A percentile compares a stretch with the other conserved stretches of the same genome.
phyloP scores from a whole-genome alignment of 2,888 invertebrate genomes.

The Cosmia trapezina region DNA sequence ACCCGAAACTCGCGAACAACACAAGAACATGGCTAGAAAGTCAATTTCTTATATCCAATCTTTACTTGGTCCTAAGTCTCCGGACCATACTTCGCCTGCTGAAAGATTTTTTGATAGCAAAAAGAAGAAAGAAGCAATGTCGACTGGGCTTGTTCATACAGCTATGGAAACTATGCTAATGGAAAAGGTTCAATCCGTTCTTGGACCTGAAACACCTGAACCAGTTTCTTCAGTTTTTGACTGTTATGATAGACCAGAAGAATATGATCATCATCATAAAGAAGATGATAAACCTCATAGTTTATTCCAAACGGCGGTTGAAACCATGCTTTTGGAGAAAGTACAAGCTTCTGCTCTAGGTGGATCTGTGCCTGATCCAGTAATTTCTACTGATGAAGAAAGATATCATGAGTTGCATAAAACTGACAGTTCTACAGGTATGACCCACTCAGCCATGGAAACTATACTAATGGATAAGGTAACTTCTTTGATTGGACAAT shows the following conservation, averaged over 20 bases:
- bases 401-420: slow-evolving; percentile 28
- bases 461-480: slow-evolving; percentile 88
- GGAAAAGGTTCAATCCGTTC: slow-evolving; percentile 85
- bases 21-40: slow-evolving; percentile 43
- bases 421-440: slow-evolving; percentile 69
- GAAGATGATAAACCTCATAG: slow-evolving; percentile 57
- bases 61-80: slow-evolving; percentile 48
- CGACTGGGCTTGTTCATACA: slow-evolving; percentile 82
- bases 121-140: slow-evolving; percentile 68
- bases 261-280: slow-evolving; percentile 37
- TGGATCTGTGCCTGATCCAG: slow-evolving; percentile 46
- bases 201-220: slow-evolving; percentile 77
- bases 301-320: slow-evolving; percentile 65
- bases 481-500: slow-evolving; percentile 67
- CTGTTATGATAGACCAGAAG: slow-evolving; percentile 54
- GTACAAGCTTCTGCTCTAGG: slow-evolving; percentile 54
- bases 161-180: slow-evolving; percentile 89
- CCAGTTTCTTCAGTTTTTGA: slow-evolving; percentile 63
- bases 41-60: slow-evolving; percentile 59
- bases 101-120: slow-evolving; percentile 53
- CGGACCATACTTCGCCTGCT: slow-evolving; percentile 46
- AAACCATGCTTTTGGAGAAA: slow-evolving; percentile 58
- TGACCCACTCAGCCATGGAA: slow-evolving; percentile 86
- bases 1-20: slow-evolving; percentile 28
- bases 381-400: slow-evolving; percentile 29